Conservation (phyloP, 2,797 vertebrate species). For the Merluccius polli region DNA sequence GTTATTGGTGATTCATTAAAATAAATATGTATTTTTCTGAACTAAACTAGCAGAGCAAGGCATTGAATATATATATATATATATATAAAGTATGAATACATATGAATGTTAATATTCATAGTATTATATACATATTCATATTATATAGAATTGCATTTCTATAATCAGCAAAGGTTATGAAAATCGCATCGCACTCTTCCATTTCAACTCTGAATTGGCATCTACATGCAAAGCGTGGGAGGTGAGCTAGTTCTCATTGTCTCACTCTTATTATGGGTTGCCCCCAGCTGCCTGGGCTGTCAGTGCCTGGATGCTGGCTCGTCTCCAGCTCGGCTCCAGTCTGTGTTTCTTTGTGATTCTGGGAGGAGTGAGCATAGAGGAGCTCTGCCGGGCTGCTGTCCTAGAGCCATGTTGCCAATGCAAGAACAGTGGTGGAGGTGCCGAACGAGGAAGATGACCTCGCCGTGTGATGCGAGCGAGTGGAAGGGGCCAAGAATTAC, state of each 20-base stretch:
- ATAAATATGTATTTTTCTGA: constrained; percentile 58
- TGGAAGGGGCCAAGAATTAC: constrained; percentile 67
- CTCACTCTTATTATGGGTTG: constrained; percentile 69
- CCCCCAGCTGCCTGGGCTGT: constrained; percentile 72
- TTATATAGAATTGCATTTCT: constrained; percentile 20
- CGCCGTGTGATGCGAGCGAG: constrained; percentile 71
- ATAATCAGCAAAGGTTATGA: constrained; percentile 45
- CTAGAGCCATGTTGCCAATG: constrained; percentile 79
- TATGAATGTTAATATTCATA: not conserved
- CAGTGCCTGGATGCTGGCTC: constrained; percentile 71
- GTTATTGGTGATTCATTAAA: constrained; percentile 79
- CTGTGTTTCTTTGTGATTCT: constrained; percentile 74
- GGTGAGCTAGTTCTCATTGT: constrained; percentile 72
- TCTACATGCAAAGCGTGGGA: constrained; percentile 72
- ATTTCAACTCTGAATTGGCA: constrained; percentile 62
- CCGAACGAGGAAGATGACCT: constrained; percentile 71
- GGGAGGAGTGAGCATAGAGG: constrained; percentile 34
- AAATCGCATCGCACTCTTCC: constrained; percentile 64
- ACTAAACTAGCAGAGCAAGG: not conserved
- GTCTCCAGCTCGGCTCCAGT: constrained; percentile 74
- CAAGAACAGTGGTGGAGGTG: constrained; percentile 67
- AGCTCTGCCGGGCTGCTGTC: constrained; percentile 71
- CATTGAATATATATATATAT: not conserved
- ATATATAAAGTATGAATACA: not conserved
- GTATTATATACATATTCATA: not conserved